A percentile compares a stretch with the other conserved stretches of the same genome.
These are phyloP conservation scores for Zosterops pallidus DNA, from an alignment of 2,113 vertebrate genomes.

Conservation along the genomic window DNA sequence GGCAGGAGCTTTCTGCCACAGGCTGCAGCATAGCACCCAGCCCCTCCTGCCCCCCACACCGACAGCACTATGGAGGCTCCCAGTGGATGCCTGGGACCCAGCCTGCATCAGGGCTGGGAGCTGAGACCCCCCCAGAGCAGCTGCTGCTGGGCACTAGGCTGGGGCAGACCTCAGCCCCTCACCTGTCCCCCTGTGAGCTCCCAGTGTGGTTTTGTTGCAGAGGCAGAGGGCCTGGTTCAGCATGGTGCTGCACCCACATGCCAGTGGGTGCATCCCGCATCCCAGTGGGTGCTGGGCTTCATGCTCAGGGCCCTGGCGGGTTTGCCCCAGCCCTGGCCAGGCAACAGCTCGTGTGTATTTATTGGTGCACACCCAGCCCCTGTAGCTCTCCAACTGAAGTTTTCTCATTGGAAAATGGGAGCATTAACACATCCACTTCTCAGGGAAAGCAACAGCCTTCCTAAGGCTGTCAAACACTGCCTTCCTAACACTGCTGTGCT, in stretches of 20 bases:
- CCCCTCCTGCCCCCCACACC: background rate
- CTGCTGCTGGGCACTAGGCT: rapidly evolving
- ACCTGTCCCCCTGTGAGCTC: background rate
- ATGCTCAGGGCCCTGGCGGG: rapidly evolving
- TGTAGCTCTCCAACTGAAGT: background rate
- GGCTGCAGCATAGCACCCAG: background rate
- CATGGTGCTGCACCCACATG: rapidly evolving
- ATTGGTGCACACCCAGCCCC: rapidly evolving
- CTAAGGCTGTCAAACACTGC: background rate
- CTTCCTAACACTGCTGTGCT: background rate
- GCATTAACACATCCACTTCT: background rate
- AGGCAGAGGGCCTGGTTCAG: background rate
- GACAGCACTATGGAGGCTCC: background rate
- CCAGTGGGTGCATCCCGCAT: background rate
- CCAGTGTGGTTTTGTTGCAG: background rate
- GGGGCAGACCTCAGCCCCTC: background rate
- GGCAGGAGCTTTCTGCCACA: background rate
- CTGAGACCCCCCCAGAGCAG: background rate
- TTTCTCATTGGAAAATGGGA: background rate
- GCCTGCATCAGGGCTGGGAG: background rate
- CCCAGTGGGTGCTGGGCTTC: background rate
- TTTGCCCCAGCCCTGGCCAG: rapidly evolving
- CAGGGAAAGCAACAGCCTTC: background rate
- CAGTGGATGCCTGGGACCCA: background rate
- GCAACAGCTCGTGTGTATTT: rapidly evolving